phyloP scores from a whole-genome alignment of 2,113 vertebrate genomes.

The Myotis davidii region DNA sequence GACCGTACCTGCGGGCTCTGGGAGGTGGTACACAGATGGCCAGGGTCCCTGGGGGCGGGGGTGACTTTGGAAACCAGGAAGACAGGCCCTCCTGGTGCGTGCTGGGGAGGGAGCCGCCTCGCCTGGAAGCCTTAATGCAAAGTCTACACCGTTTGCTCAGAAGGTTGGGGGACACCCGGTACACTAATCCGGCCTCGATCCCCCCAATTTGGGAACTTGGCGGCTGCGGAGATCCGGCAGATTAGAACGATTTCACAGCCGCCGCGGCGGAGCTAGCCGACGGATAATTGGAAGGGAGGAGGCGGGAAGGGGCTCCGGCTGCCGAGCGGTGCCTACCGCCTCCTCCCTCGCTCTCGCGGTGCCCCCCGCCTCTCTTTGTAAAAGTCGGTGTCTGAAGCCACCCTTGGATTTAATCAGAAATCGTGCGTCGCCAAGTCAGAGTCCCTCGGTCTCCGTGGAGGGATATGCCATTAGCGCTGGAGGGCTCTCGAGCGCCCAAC shows the following conservation, averaged over 20 bases:
- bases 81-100: background rate
- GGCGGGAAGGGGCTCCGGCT: slow-evolving; percentile 56
- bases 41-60: background rate
- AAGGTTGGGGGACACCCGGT: slow-evolving; percentile 48
- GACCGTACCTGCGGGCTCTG: background rate
- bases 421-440: slow-evolving; percentile 87
- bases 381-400: slow-evolving; percentile 83
- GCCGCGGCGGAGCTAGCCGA: slow-evolving; percentile 73
- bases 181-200: slow-evolving; percentile 75
- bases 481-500: slow-evolving; percentile 90
- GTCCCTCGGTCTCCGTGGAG: slow-evolving; percentile 84
- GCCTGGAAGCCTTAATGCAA: slow-evolving; percentile 24
- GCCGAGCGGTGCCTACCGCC: background rate
- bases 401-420: slow-evolving; percentile 86
- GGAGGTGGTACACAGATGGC: background rate
- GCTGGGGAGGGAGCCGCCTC: background rate
- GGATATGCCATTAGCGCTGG: slow-evolving; percentile 86
- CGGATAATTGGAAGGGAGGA: slow-evolving; percentile 80
- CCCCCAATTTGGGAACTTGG: slow-evolving; percentile 79
- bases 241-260: slow-evolving; percentile 87
- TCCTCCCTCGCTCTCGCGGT: slow-evolving; percentile 19
- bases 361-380: slow-evolving; percentile 63
- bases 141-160: slow-evolving; percentile 69
- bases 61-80: background rate
- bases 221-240: slow-evolving; percentile 77